Base-by-base conservation (phyloP, 2,888 invertebrate species). In the Leptinotarsa peninsularis region DNA sequence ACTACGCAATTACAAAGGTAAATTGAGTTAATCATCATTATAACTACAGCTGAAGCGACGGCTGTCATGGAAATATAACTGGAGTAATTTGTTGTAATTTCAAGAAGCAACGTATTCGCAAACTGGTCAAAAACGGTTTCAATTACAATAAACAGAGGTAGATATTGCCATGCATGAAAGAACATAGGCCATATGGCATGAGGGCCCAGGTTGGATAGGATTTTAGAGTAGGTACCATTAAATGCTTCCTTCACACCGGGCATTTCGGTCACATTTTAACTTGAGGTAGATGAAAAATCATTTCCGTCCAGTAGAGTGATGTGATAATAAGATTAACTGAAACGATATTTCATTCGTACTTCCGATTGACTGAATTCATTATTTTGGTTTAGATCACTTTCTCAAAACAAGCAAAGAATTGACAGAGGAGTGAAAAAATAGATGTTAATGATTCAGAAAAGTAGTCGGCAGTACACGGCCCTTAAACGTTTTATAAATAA, bases 41-140 rank as follows among this genome's bases (percentile, higher is more conserved):
- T 18, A 43, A 63, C 63, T 63, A 17, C 27, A 63, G 43, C 7
- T 63, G 17, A 63, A 63, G 17, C 43, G 43, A 27, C 43, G 27
- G 33, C 33, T 33, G 43, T 63, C 63, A 63, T 63, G 43, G 63
- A 63, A 63, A 63, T 43, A 33, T n/a, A n/a, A 63, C 63, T 63
- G 17, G 43, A 63, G 33, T 63, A 63, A 63, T 63, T 63, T 63
- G 63, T 43, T 33, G 63, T 63, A 33, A 63, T 63, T 63, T 63
- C 33, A 33, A 33, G 27, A 14, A n/a, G 63, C n/a, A 58, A n/a
- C 13, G 13, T 58, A 17, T 58, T 58, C 18, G 21, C 18, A 21
- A 58, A 63, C 43, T 7, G 18, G 18, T 17, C 27, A 63, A 43
- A 63, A 63, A 63, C 15, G 27, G 33, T 27, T 43, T 18, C 4